These are phyloP conservation scores for Lithodes maja DNA, from an alignment of 2,888 invertebrate species.

Conservation along the genomic window DNA sequence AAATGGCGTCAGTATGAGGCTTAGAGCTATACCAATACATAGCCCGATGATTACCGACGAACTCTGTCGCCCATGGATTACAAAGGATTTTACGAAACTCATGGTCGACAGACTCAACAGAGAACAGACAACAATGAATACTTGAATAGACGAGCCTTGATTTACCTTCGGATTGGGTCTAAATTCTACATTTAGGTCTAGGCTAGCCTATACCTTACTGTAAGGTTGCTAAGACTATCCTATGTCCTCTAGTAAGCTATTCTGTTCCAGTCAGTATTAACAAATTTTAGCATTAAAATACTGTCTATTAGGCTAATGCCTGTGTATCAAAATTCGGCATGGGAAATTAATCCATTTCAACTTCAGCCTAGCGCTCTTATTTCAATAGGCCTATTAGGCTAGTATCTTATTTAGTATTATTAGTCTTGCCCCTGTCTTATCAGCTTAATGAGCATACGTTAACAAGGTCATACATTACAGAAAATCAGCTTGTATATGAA, in stretches of 20 bases:
- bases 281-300: no score
- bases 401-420: not conserved
- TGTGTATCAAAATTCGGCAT: no score
- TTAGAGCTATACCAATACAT: conserved; percentile 57
- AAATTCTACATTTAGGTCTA: no score
- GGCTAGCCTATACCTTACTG: no score
- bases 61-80: conserved; percentile 48
- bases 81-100: not conserved
- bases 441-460: not conserved
- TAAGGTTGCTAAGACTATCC: no score
- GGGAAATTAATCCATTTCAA: no score
- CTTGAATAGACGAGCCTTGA: no score
- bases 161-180: no score
- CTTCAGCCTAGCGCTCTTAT: no score
- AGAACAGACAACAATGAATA: not conserved
- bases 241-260: no score
- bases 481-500: not conserved
- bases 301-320: no score
- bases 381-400: not conserved
- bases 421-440: not conserved
- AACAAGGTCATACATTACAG: not conserved
- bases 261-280: no score
- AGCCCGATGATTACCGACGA: conserved; percentile 55
- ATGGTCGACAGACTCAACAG: not conserved
- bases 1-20: conserved; percentile 55